Conservation (phyloP, 2,113 vertebrate genomes). For the Hoplias malabaricus region DNA sequence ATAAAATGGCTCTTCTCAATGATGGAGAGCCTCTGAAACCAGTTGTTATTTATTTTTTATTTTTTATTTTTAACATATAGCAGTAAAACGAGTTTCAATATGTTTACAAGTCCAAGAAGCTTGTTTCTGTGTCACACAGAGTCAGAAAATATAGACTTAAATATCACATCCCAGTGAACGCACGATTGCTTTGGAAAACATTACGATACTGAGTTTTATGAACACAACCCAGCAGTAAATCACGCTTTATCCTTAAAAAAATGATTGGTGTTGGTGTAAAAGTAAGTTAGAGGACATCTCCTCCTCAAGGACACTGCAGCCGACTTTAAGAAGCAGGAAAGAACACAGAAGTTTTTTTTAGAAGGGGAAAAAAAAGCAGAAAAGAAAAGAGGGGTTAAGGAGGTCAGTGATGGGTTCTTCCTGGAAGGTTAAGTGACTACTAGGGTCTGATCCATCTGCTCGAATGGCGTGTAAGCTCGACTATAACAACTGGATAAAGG, state of each 20-base stretch:
- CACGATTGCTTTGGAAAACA: not conserved
- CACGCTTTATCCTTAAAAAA: slow-evolving; percentile 16
- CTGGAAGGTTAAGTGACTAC: slow-evolving; percentile 42
- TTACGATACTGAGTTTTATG: not conserved
- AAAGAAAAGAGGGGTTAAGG: slow-evolving; percentile 23
- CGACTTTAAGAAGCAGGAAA: not conserved
- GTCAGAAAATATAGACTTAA: too few species aligned
- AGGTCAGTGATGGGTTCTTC: slow-evolving; percentile 39
- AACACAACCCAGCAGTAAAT: not conserved
- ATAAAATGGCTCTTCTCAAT: too few species aligned
- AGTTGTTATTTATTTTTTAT: too few species aligned
- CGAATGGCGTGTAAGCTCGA: slow-evolving; percentile 36
- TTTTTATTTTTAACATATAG: too few species aligned
- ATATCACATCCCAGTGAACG: too few species aligned
- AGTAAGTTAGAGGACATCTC: not conserved
- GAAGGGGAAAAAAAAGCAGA: not conserved
- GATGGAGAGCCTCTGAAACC: too few species aligned
- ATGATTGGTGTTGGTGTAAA: not conserved
- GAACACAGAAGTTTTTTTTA: slow-evolving; percentile 27
- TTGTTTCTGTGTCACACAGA: too few species aligned
- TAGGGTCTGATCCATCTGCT: slow-evolving; percentile 41
- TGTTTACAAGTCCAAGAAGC: too few species aligned
- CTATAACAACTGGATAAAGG: slow-evolving; percentile 27
- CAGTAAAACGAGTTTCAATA: too few species aligned
- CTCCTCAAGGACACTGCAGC: slow-evolving; percentile 27